These are phyloP conservation scores for Polypterus senegalus DNA, from an alignment of 2,113 vertebrate genomes.

Conservation along the genomic window DNA sequence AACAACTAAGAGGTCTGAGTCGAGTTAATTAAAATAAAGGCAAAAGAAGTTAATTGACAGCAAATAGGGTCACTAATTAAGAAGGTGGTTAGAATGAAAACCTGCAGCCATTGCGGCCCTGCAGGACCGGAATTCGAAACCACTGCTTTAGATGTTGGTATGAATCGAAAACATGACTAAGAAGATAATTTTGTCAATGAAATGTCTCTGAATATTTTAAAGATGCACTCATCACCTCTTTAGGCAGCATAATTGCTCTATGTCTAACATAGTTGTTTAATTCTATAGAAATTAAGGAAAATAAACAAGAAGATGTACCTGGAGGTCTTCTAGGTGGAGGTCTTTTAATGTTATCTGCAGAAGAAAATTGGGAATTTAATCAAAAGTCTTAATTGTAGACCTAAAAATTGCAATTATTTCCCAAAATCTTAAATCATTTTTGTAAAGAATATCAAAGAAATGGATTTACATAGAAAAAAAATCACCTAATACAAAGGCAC, in stretches of 20 bases:
- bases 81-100: too few species aligned
- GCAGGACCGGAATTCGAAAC: background rate
- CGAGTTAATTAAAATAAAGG: too few species aligned
- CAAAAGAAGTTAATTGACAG: too few species aligned
- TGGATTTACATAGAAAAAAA: background rate
- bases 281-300: background rate
- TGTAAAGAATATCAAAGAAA: background rate
- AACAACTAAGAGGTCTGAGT: too few species aligned
- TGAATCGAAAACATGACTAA: background rate
- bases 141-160: background rate
- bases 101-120: background rate
- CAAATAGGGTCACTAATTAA: too few species aligned
- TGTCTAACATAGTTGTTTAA: background rate
- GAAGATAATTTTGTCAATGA: background rate
- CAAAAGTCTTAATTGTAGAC: too few species aligned
- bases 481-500: background rate
- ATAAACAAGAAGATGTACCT: conserved; percentile 27
- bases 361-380: conserved; percentile 2
- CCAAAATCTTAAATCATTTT: background rate
- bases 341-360: conserved; percentile 27
- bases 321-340: conserved; percentile 13
- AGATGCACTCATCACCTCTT: background rate
- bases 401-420: too few species aligned
- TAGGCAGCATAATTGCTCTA: background rate
- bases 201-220: background rate